phyloP scores from a whole-genome alignment of 2,797 vertebrate species.

The Poliocrania exsul region DNA sequence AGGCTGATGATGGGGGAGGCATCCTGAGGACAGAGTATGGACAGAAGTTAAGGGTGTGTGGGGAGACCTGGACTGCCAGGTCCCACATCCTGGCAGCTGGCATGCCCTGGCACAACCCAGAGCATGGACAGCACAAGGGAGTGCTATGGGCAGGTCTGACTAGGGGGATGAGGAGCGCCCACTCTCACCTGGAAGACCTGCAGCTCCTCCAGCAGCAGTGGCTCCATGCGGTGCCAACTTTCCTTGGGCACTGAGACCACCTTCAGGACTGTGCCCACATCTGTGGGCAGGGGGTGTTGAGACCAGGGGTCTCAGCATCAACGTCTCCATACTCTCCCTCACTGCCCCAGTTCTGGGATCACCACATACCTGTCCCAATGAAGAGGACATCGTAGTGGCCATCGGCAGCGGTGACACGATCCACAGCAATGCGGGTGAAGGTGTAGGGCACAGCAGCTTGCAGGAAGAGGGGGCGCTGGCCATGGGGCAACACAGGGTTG shows the following conservation, averaged over 20 bases:
- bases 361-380: slow-evolving; percentile 88
- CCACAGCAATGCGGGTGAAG: slow-evolving; percentile 90
- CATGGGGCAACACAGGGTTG: slow-evolving; percentile 88
- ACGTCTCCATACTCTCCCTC: background rate
- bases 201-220: slow-evolving; percentile 92
- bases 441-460: slow-evolving; percentile 87
- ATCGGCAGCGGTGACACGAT: slow-evolving; percentile 87
- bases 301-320: background rate
- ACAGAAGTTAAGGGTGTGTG: background rate
- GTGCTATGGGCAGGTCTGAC: fast-evolving
- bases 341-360: background rate
- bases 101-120: fast-evolving
- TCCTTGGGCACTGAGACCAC: slow-evolving; percentile 93
- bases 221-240: slow-evolving; percentile 87
- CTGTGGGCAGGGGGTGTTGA: slow-evolving; percentile 70
- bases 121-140: fast-evolving
- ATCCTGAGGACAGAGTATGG: slow-evolving; percentile 76
- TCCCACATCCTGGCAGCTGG: background rate
- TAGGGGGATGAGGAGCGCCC: fast-evolving
- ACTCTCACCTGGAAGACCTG: slow-evolving; percentile 91
- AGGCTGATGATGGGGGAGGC: slow-evolving; percentile 89
- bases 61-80: background rate
- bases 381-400: slow-evolving; percentile 95
- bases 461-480: slow-evolving; percentile 87
- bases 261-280: slow-evolving; percentile 91